Conservation (phyloP, 2,113 vertebrate genomes). For the Sinosuthora webbiana region DNA sequence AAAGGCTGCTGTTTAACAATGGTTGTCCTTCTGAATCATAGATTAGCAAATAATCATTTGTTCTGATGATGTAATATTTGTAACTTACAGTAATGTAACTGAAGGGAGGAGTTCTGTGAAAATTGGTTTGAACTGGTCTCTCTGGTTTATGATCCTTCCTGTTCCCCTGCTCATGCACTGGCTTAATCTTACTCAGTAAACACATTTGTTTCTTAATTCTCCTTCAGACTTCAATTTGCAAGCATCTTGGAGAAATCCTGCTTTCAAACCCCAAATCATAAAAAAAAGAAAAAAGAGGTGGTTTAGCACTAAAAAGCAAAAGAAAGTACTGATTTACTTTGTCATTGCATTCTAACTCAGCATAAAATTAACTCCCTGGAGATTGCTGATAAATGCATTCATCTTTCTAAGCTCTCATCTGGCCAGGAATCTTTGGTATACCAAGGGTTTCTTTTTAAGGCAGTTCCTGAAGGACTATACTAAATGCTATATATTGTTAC, state of each 20-base stretch:
- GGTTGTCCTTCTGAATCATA: slow-evolving; percentile 39
- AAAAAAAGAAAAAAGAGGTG: accelerated
- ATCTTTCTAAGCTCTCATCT: slow-evolving; percentile 7
- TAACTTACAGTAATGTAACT: slow-evolving; percentile 30
- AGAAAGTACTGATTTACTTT: background rate
- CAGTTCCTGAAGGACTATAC: background rate
- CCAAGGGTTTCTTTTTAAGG: background rate
- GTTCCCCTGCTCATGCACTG: slow-evolving; percentile 19
- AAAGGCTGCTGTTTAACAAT: slow-evolving; percentile 9
- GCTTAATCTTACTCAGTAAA: slow-evolving; percentile 40
- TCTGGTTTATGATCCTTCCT: slow-evolving; percentile 58
- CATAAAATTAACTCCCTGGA: background rate
- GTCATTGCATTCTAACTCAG: background rate
- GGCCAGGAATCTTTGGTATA: background rate
- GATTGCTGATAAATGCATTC: background rate
- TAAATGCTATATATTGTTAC: background rate
- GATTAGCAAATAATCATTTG: slow-evolving; percentile 48
- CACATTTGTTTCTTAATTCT: slow-evolving; percentile 2
- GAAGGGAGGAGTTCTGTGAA: slow-evolving; percentile 43
- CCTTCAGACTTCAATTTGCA: background rate
- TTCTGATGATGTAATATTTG: slow-evolving; percentile 52
- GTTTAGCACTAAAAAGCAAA: background rate
- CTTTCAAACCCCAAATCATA: background rate
- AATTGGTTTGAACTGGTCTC: slow-evolving; percentile 60
- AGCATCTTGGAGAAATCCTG: background rate